These are phyloP conservation scores for Trichogramma pretiosum DNA, from an alignment of 1,140 invertebrate species.

Conservation along the genomic window DNA sequence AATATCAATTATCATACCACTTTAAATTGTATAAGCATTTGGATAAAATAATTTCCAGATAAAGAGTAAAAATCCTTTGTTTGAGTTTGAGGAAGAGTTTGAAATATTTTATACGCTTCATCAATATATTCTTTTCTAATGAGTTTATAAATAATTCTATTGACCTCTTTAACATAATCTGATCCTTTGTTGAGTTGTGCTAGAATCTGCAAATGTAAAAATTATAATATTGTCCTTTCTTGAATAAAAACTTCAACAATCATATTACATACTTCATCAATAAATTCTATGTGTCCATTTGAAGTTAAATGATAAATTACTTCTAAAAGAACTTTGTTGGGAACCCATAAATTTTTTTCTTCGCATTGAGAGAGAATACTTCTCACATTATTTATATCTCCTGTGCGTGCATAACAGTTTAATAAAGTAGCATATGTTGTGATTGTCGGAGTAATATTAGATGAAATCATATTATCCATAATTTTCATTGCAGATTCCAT, in stretches of 20 bases:
- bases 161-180: neutral
- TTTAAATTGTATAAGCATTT: neutral
- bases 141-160: constrained; percentile 1
- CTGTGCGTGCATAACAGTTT: neutral
- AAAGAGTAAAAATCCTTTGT: neutral
- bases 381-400: neutral
- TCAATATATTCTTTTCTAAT: neutral
- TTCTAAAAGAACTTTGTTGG: constrained; percentile 6
- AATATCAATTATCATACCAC: neutral
- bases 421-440: neutral
- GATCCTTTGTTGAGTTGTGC: neutral
- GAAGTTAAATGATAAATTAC: constrained; percentile 2
- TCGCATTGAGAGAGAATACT: neutral
- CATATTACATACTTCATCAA: constrained; percentile 5
- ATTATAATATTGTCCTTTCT: no score
- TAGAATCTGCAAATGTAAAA: constrained; percentile 2
- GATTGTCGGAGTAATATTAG: neutral
- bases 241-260: no score
- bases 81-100: neutral
- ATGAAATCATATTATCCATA: neutral
- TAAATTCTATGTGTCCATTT: neutral
- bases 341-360: neutral
- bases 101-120: constrained; percentile 1
- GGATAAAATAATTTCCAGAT: neutral
- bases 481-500: neutral